Percentiles rank a stretch among this genome's conserved stretches.
Conservation (phyloP, 2,888 invertebrate genomes). For the Bellardia pandia region DNA sequence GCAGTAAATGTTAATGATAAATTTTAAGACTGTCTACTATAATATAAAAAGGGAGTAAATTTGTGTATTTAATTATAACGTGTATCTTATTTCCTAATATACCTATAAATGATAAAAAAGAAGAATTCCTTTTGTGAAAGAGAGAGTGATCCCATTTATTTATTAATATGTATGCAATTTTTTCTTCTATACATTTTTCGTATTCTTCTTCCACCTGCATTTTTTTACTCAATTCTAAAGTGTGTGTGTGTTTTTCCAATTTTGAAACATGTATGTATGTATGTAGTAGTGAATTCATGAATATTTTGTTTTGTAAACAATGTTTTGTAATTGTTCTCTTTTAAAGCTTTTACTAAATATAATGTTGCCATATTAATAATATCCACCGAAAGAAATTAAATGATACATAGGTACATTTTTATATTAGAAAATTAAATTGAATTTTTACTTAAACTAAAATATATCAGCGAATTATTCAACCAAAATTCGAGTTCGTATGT, state of each 20-base stretch:
- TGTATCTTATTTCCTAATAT: too few species aligned
- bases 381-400: neutral
- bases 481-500: too few species aligned
- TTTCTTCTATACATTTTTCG: slow-evolving; percentile 23
- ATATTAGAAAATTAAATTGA: too few species aligned
- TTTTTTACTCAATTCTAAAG: slow-evolving; percentile 5
- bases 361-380: neutral
- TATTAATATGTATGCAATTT: slow-evolving; percentile 44
- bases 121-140: slow-evolving; percentile 57
- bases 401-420: too few species aligned
- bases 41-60: too few species aligned
- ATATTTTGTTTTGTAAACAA: slow-evolving; percentile 75
- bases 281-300: slow-evolving; percentile 40
- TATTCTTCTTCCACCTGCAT: slow-evolving; percentile 41
- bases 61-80: too few species aligned
- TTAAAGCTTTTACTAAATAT: neutral
- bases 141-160: slow-evolving; percentile 61
- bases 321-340: slow-evolving; percentile 18
- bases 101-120: slow-evolving; percentile 13
- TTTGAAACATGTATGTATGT: neutral
- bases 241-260: slow-evolving; percentile 18
- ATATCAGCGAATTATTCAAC: too few species aligned
- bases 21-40: too few species aligned
- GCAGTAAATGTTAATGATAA: too few species aligned
- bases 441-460: too few species aligned